Evolutionary conservation across 2,113 vertebrate species (phyloP).

Genomic region (Dipodomys stephensi): DNA sequence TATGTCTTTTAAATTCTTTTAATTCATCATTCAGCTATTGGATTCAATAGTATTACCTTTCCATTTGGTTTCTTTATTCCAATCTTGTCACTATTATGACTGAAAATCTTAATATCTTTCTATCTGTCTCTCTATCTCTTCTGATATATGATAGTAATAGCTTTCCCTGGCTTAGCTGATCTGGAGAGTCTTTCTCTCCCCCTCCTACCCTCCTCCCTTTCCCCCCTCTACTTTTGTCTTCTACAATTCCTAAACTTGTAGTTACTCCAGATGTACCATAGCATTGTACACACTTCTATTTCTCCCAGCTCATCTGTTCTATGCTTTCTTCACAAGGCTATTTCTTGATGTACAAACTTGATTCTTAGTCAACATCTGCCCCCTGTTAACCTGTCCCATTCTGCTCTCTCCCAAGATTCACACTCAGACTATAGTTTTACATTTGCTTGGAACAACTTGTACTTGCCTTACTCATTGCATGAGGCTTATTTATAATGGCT

Average conservation of each 20-base stretch:
- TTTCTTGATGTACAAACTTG: background rate
- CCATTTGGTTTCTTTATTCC: background rate
- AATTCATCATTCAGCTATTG: background rate
- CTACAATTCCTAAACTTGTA: background rate
- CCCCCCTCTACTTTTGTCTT: background rate
- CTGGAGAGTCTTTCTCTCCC: too few relatives aligned
- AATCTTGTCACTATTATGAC: background rate
- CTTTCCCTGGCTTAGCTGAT: too few relatives aligned
- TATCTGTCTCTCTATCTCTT: background rate
- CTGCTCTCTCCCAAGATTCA: background rate
- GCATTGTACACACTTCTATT: background rate
- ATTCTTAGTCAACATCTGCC: background rate
- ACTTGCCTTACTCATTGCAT: background rate
- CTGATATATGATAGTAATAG: too few relatives aligned
- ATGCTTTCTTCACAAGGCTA: background rate
- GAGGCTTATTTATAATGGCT: background rate
- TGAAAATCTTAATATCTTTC: background rate
- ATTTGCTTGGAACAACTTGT: background rate
- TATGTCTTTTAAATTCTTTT: background rate
- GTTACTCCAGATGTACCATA: background rate
- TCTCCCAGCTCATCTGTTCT: background rate
- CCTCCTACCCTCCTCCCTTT: background rate
- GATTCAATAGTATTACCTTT: background rate
- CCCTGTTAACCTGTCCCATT: background rate
- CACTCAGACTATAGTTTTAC: background rate